Percentiles rank a stretch among this genome's conserved stretches.
These are phyloP conservation scores for Grallaria varia DNA, from an alignment of 2,113 vertebrate genomes.

Conservation along the genomic window DNA sequence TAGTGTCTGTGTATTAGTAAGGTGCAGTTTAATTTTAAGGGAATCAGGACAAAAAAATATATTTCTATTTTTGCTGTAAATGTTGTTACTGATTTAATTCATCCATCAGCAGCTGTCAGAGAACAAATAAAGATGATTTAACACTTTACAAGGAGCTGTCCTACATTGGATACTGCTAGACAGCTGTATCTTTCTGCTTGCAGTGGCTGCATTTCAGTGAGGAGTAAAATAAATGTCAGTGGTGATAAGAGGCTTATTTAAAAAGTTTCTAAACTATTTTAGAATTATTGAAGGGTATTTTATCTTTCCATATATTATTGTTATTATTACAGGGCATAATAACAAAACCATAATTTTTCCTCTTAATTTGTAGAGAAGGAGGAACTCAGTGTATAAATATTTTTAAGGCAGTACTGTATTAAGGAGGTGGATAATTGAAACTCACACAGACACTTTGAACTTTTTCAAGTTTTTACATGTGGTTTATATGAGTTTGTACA, in stretches of 20 bases:
- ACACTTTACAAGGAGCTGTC: not conserved
- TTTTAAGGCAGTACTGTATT: not conserved
- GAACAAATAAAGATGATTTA: not conserved
- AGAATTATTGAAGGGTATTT: too few relatives aligned
- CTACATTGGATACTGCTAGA: not conserved
- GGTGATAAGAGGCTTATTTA: not conserved
- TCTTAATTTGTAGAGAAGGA: not conserved
- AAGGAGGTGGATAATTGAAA: not conserved
- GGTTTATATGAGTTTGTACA: not conserved
- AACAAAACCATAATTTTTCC: not conserved
- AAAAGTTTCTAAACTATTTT: not conserved
- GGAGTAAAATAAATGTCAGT: not conserved
- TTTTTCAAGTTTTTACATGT: not conserved
- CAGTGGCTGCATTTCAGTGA: not conserved
- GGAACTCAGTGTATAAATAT: not conserved
- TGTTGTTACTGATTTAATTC: not conserved
- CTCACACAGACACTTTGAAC: not conserved
- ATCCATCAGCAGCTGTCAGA: not conserved
- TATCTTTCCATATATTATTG: too few relatives aligned
- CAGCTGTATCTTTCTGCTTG: not conserved
- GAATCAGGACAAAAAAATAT: not conserved
- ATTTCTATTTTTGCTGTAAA: slow-evolving; percentile 4
- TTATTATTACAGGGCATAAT: not conserved
- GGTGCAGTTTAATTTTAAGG: slow-evolving; percentile 27
- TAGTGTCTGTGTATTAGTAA: slow-evolving; percentile 48